phyloP scores from a whole-genome alignment of 37 sponge, comb jelly and placozoan species.

The Petrosia ficiformis region DNA sequence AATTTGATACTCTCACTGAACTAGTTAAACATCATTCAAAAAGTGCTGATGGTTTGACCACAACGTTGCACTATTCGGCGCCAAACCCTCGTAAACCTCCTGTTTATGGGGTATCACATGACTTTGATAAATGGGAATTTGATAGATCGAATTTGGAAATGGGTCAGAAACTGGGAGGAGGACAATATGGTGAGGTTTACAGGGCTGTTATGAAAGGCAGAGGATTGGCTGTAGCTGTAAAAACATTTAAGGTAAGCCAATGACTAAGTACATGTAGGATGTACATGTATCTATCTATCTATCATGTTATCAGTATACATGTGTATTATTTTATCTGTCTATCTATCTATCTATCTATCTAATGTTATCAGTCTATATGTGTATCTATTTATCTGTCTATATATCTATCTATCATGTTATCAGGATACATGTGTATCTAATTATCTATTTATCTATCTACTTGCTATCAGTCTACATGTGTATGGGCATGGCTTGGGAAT shows the following conservation, averaged over 20 bases:
- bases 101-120: slow-evolving; percentile 77
- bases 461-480: too few relatives aligned
- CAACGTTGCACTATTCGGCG: slow-evolving; percentile 88
- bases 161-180: slow-evolving; percentile 90
- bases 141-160: slow-evolving; percentile 85
- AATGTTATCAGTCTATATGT: too few relatives aligned
- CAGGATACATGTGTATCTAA: too few relatives aligned
- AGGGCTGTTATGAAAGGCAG: slow-evolving; percentile 75
- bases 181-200: slow-evolving; percentile 98
- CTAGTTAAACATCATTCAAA: slow-evolving; percentile 91
- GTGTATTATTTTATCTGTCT: too few relatives aligned
- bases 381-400: too few relatives aligned
- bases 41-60: slow-evolving; percentile 84
- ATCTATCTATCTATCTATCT: too few relatives aligned
- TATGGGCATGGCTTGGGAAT: too few relatives aligned
- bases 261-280: neutral
- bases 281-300: too few relatives aligned
- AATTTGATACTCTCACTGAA: slow-evolving; percentile 76
- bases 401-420: too few relatives aligned
- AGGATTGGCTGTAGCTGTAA: slow-evolving; percentile 44
- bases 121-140: slow-evolving; percentile 93
- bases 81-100: slow-evolving; percentile 87
- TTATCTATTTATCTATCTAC: too few relatives aligned
- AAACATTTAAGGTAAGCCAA: slow-evolving; percentile 57
- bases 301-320: too few relatives aligned